These are phyloP conservation scores for Dascillus cervinus DNA, from an alignment of 2,888 invertebrate genomes.

Conservation along the genomic window DNA sequence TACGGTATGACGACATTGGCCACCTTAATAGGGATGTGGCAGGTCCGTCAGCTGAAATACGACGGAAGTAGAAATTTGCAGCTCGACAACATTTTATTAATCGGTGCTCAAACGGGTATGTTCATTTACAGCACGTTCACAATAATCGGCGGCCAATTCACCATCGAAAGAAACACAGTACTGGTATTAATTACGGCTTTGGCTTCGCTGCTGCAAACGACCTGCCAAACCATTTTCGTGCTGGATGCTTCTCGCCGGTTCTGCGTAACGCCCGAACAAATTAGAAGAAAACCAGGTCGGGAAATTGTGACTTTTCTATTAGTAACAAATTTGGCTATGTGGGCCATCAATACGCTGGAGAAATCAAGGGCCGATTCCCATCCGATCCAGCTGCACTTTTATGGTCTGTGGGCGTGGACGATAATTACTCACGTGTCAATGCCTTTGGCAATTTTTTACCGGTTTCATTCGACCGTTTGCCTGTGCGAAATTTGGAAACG, in stretches of 20 bases:
- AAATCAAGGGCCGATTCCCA: constrained; percentile 87
- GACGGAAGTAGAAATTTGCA: constrained; percentile 76
- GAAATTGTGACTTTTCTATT: constrained; percentile 89
- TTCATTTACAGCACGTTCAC: constrained; percentile 91
- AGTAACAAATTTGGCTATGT: constrained; percentile 87
- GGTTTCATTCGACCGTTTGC: constrained; percentile 92
- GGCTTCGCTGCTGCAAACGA: constrained; percentile 80
- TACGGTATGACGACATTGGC: constrained; percentile 82
- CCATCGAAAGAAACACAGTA: constrained; percentile 70
- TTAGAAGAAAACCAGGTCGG: constrained; percentile 80
- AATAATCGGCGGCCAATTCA: constrained; percentile 88
- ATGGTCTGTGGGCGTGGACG: constrained; percentile 92
- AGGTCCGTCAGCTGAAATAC: constrained; percentile 77
- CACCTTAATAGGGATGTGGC: constrained; percentile 80
- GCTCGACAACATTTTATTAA: constrained; percentile 81
- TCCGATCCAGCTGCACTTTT: constrained; percentile 86
- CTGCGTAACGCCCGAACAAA: constrained; percentile 73
- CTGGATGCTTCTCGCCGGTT: constrained; percentile 82
- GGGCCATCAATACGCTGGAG: constrained; percentile 89
- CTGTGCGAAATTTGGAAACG: constrained; percentile 95
- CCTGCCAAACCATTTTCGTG: constrained; percentile 85
- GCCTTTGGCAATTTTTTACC: constrained; percentile 87
- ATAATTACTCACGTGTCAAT: constrained; percentile 92
- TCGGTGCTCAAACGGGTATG: constrained; percentile 90
- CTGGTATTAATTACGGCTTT: constrained; percentile 77